Evolutionary conservation across 2,888 invertebrate genomes (phyloP).

Genomic region (Dione juno): DNA sequence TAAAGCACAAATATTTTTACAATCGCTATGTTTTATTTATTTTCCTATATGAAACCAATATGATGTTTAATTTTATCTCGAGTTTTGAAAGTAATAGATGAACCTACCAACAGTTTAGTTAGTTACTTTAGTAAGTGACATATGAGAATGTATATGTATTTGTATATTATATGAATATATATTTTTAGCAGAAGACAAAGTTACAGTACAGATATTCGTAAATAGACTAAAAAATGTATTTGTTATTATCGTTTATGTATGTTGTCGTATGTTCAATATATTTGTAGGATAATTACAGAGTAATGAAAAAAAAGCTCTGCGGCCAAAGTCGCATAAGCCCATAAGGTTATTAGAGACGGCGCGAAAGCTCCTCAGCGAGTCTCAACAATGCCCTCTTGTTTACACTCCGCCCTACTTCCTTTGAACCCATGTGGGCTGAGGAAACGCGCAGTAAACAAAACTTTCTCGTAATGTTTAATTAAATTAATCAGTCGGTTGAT

Average conservation of each 20-base stretch:
- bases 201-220: too few species aligned
- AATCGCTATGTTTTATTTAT: neutral
- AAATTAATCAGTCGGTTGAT: constrained; percentile 83
- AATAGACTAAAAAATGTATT: too few species aligned
- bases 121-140: too few species aligned
- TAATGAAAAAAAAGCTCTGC: neutral
- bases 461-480: constrained; percentile 84
- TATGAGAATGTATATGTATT: too few species aligned
- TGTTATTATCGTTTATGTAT: too few species aligned
- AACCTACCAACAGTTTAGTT: too few species aligned
- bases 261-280: too few species aligned
- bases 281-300: too few species aligned
- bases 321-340: constrained; percentile 24
- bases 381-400: constrained; percentile 71
- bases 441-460: constrained; percentile 82
- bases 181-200: too few species aligned
- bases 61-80: neutral
- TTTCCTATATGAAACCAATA: neutral
- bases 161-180: too few species aligned
- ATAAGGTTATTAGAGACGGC: constrained; percentile 39
- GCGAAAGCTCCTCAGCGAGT: constrained; percentile 52
- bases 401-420: constrained; percentile 77
- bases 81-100: neutral
- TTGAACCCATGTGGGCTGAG: constrained; percentile 83
- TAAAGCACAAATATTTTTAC: neutral